Percentiles rank a stretch among this genome's conserved stretches.
phyloP scores from a whole-genome alignment of 2,888 invertebrate species.

The Ceratothoa steindachneri region DNA sequence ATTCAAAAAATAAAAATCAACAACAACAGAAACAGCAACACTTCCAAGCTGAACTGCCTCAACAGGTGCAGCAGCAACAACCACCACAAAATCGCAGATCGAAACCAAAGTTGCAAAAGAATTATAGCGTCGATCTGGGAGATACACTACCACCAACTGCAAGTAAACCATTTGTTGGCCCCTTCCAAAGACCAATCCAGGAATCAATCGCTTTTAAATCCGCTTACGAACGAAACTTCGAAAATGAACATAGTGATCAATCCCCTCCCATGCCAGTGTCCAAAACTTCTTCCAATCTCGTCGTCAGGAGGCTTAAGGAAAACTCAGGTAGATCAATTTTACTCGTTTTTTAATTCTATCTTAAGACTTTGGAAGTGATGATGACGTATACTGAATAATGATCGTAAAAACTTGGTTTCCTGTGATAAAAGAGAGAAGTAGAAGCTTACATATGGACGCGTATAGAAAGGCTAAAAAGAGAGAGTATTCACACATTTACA shows the following conservation, averaged over 20 bases:
- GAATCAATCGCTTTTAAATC: neutral
- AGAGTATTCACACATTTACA: no score
- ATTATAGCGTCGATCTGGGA: neutral
- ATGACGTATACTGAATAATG: no score
- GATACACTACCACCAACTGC: neutral
- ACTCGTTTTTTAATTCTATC: no score
- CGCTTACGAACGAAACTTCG: neutral
- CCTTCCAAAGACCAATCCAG: neutral
- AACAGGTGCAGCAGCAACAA: no score
- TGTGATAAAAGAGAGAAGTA: no score
- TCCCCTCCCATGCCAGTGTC: neutral
- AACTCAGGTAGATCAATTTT: constrained; percentile 17
- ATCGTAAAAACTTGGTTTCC: no score
- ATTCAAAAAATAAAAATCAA: neutral
- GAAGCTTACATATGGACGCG: no score
- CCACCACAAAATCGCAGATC: no score
- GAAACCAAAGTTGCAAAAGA: neutral
- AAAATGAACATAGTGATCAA: neutral
- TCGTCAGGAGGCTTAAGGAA: constrained; percentile 17
- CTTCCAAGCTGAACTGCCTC: no score
- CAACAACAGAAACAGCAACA: neutral
- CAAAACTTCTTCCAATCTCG: constrained; percentile 18
- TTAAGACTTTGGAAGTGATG: no score
- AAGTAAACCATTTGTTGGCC: neutral
- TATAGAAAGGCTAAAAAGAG: no score